Evolutionary conservation across 2,888 invertebrate genomes (phyloP).

Genomic region (Limnephilus lunatus): DNA sequence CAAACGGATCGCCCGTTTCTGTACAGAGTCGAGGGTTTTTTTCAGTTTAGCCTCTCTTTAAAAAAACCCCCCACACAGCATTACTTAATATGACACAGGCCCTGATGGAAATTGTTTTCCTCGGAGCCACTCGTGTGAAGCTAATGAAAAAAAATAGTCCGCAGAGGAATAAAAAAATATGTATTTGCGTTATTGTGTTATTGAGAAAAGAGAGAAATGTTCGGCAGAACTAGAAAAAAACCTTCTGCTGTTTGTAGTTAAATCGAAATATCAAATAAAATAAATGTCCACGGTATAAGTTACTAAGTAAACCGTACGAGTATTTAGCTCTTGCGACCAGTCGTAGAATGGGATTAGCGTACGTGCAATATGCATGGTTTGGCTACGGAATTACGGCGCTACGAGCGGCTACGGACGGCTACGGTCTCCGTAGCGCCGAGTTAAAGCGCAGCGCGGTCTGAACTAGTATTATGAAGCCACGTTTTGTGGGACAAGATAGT

Average conservation of each 20-base stretch:
- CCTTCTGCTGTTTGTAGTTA: background rate
- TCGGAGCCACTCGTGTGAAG: too few relatives aligned
- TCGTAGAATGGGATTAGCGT: background rate
- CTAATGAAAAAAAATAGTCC: background rate
- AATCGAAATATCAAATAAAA: background rate
- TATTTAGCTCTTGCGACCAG: background rate
- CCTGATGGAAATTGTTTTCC: too few relatives aligned
- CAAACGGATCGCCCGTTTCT: too few relatives aligned
- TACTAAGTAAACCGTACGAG: background rate
- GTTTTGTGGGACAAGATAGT: slow-evolving; percentile 54
- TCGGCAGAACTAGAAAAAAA: background rate
- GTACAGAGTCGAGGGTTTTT: too few relatives aligned
- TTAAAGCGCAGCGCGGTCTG: slow-evolving; percentile 7
- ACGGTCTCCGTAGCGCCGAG: background rate
- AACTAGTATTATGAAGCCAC: slow-evolving; percentile 2
- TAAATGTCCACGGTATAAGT: background rate
- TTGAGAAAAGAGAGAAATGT: background rate
- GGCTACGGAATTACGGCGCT: background rate
- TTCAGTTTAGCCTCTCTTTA: too few relatives aligned
- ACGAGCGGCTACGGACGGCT: background rate
- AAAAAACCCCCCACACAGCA: too few relatives aligned
- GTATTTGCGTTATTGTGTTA: background rate
- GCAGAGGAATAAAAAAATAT: background rate
- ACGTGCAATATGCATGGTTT: background rate
- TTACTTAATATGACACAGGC: too few relatives aligned